phyloP scores from a whole-genome alignment of 2,888 invertebrate genomes.

The Ormyrus rosae region DNA sequence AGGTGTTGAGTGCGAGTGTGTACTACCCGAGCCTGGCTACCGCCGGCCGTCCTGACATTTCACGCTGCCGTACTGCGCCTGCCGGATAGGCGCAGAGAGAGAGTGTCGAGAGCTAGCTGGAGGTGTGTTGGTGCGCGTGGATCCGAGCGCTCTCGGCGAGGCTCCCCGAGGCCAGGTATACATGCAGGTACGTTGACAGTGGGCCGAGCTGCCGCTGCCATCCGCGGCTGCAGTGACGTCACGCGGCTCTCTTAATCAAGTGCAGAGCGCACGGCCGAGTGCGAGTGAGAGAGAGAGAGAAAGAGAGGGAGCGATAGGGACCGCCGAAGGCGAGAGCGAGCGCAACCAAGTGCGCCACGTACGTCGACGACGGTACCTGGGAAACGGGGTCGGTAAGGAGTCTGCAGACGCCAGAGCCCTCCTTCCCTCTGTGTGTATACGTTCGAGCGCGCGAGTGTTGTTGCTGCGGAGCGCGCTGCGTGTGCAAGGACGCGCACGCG shows the following conservation, averaged over 20 bases:
- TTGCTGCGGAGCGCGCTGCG: no score
- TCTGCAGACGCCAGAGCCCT: neutral
- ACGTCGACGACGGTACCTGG: conserved; percentile 3
- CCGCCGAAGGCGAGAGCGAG: conserved; percentile 14
- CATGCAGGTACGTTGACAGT: conserved; percentile 11
- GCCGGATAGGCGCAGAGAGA: neutral
- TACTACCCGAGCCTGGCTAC: no score
- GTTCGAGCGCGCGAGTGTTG: no score
- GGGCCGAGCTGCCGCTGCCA: neutral
- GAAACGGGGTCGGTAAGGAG: neutral
- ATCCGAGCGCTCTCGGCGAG: neutral
- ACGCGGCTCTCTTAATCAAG: conserved; percentile 39
- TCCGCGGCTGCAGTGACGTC: conserved; percentile 36
- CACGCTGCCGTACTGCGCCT: neutral
- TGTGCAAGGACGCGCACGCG: no score
- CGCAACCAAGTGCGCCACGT: conserved; percentile 35
- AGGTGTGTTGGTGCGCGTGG: neutral
- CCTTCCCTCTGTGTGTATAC: conserved; percentile 12
- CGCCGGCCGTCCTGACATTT: no score
- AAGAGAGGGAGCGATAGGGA: neutral
- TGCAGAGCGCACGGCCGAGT: conserved; percentile 23
- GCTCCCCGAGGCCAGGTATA: neutral
- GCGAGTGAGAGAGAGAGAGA: conserved; percentile 8
- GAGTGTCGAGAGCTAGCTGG: neutral
- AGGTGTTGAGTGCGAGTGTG: neutral